Evolutionary conservation across 2,113 vertebrate genomes (phyloP).

Genomic region (Eubucco bourcierii): DNA sequence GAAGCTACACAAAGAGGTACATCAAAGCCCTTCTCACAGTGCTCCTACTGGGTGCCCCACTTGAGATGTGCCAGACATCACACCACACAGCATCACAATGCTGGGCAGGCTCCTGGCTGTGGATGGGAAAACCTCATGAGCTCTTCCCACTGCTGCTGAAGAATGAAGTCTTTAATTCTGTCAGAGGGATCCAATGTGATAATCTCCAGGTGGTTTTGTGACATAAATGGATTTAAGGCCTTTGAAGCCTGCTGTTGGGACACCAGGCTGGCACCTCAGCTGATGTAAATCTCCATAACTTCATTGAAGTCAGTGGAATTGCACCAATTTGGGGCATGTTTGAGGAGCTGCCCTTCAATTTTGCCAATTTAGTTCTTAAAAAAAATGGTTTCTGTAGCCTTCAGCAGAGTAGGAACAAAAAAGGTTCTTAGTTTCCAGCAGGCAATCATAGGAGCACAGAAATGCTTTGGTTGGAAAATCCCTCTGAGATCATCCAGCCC

Average conservation of each 20-base stretch:
- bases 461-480: too few relatives aligned
- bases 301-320: neutral
- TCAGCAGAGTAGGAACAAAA: neutral
- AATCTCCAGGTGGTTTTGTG: neutral
- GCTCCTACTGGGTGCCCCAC: neutral
- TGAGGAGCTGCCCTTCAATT: neutral
- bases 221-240: neutral
- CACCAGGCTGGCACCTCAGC: neutral
- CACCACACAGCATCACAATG: neutral
- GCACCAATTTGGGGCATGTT: neutral
- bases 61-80: neutral
- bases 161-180: neutral
- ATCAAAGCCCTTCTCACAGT: neutral
- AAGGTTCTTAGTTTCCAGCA: rapidly evolving
- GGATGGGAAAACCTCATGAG: neutral
- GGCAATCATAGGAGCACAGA: neutral
- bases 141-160: neutral
- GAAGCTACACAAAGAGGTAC: neutral
- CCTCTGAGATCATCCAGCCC: too few relatives aligned
- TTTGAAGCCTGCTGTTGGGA: neutral
- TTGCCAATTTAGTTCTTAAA: too few relatives aligned
- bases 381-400: neutral
- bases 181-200: neutral
- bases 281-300: neutral
- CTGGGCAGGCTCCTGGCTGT: neutral